Evolutionary conservation across 2,797 vertebrate species (phyloP).

Genomic region (Novumbra hubbsi): DNA sequence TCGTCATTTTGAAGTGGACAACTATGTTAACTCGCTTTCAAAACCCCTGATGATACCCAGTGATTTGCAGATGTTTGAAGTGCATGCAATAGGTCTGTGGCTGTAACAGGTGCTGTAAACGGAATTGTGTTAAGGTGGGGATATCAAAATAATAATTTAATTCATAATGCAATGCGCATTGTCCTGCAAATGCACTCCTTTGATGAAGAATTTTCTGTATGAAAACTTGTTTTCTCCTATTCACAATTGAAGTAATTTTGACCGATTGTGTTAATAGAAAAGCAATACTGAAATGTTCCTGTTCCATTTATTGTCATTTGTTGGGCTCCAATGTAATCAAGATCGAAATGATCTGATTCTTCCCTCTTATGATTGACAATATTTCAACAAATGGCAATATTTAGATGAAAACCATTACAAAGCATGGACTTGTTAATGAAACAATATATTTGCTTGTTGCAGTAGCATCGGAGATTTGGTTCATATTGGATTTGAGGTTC

Average conservation of each 20-base stretch:
- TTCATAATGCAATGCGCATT: not conserved
- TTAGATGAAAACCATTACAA: not conserved
- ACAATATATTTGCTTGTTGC: not conserved
- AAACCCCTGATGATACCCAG: not conserved
- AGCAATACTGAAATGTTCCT: not conserved
- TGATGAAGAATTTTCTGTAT: not conserved
- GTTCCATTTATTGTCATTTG: not conserved
- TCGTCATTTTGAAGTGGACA: not conserved
- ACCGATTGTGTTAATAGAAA: not conserved
- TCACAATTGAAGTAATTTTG: not conserved
- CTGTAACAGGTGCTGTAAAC: slow-evolving; percentile 1
- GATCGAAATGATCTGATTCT: not conserved
- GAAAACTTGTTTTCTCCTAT: not conserved
- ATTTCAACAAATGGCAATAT: not conserved
- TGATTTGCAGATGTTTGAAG: not conserved
- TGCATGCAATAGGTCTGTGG: not conserved
- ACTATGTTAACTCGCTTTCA: not conserved
- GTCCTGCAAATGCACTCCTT: not conserved
- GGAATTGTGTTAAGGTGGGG: not conserved
- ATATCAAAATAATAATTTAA: not conserved
- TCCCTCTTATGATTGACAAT: not conserved
- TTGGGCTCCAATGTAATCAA: not conserved
- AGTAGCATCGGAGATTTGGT: not conserved
- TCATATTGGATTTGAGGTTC: not conserved
- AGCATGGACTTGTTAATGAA: not conserved